A percentile compares a stretch with the other conserved stretches of the same genome.
Evolutionary conservation across 2,888 invertebrate species (phyloP).

Genomic region (Copidosoma aretas): DNA sequence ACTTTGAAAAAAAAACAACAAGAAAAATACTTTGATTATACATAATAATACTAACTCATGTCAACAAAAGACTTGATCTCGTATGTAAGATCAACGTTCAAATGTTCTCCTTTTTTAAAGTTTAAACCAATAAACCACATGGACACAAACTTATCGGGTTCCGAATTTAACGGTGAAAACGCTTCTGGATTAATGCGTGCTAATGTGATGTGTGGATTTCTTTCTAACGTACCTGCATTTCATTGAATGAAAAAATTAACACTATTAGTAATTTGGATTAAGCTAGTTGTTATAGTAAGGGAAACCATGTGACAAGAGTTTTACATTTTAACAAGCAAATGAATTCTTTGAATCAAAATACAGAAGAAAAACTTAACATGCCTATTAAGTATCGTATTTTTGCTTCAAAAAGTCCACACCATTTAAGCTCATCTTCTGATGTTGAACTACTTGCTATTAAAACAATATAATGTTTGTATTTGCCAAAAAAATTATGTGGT

Average conservation of each 20-base stretch:
- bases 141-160: conserved; percentile 72
- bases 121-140: conserved; percentile 99
- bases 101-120: conserved; percentile 85
- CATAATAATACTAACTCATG: conserved; percentile 69
- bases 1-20: too few relatives aligned
- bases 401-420: conserved; percentile 96
- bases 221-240: conserved; percentile 70
- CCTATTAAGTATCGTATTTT: conserved; percentile 82
- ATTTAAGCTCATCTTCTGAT: conserved; percentile 83
- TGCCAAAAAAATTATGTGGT: conserved; percentile 88
- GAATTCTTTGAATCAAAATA: conserved; percentile 55
- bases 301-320: too few relatives aligned
- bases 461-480: conserved; percentile 96
- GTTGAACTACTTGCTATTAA: conserved; percentile 77
- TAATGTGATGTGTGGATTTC: conserved; percentile 87
- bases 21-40: too few relatives aligned
- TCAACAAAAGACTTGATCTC: conserved; percentile 93
- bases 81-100: conserved; percentile 91
- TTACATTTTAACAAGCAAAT: neutral
- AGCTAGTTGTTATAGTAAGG: too few relatives aligned
- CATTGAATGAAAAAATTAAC: too few relatives aligned
- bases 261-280: too few relatives aligned
- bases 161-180: conserved; percentile 68
- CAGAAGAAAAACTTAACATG: conserved; percentile 86
- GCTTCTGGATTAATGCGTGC: conserved; percentile 97